Evolutionary conservation across 2,797 vertebrate genomes (phyloP), one percentile per base, ranked within the genome.

Genomic region (Streptopelia turtur): DNA sequence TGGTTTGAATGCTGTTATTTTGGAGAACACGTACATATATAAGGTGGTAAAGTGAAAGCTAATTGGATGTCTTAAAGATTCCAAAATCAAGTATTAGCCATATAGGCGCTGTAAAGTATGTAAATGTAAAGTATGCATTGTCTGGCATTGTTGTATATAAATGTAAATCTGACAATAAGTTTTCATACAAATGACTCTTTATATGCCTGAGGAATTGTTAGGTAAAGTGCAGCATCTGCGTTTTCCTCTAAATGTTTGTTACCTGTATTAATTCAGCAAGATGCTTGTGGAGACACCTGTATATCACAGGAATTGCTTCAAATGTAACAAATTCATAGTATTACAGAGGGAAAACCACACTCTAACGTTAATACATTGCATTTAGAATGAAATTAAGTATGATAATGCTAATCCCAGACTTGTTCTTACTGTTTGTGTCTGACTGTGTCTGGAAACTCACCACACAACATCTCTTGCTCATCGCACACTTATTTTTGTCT

Each of bases 211-310:
- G 60, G 75, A 93, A 82, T 74, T 87, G 47, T 83, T 92, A 69
- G 72, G 49, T 87, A 60, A 78, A 88, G 16, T 61, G 65, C 7
- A 41, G 27, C n/a, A 30, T 57, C 75, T 94, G 49, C 56, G 16
- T 77, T 82, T 66, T 88, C 64, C 60, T 83, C 47, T 70, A 31
- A 63, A 84, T 92, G 23, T 94, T 90, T 94, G 63, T 90, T 95
- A 70, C 15, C 14, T 93, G 95, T 96, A 93, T 96, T 95, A 94
- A 92, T 90, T 93, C 66, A 77, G 41, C 37, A 83, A 83, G 61
- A 75, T 76, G 35, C 70, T 87, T 84, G 35, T 66, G 63, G 88
- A 96, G 68, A 70, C 56, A 45, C 70, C 79, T 86, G 11, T 24
- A 61, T 94, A 89, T 93, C 2, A 0, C 64, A 89, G 79, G 63